Evolutionary conservation across 2,888 invertebrate genomes (phyloP).

Genomic region (Trichopoda pennipes): DNA sequence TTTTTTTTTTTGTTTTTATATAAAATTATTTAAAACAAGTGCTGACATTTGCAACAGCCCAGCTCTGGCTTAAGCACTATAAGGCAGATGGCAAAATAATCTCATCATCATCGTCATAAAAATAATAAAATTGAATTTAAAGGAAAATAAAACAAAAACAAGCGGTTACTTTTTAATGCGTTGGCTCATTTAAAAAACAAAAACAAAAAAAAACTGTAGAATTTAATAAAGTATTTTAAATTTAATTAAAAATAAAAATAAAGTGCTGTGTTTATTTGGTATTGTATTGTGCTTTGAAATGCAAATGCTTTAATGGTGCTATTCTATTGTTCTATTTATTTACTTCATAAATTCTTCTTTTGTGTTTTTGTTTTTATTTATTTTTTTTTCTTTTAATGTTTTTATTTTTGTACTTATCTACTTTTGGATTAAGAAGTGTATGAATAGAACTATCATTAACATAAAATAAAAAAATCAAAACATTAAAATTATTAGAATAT

Average conservation of each 20-base stretch:
- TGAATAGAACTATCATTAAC: background rate
- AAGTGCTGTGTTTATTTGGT: constrained; percentile 43
- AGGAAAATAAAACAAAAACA: constrained; percentile 20
- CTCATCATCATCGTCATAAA: constrained; percentile 13
- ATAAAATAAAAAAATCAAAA: constrained; percentile 20
- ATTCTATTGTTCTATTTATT: constrained; percentile 8
- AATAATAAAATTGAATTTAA: constrained; percentile 24
- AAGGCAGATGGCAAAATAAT: constrained; percentile 50
- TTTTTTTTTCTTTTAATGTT: no score
- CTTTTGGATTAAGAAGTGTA: background rate
- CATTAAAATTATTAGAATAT: constrained; percentile 41
- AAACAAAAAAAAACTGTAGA: constrained; percentile 30
- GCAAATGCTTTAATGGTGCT: constrained; percentile 13
- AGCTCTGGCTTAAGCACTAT: constrained; percentile 37
- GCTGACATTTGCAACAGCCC: constrained; percentile 24
- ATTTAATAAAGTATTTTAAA: constrained; percentile 16
- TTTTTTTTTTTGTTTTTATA: background rate
- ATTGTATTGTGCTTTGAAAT: constrained; percentile 37
- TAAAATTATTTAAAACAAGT: constrained; percentile 13
- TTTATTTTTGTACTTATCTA: background rate
- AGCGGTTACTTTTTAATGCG: constrained; percentile 42
- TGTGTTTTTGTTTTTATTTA: background rate
- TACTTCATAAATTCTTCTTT: constrained; percentile 2
- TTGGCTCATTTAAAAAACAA: constrained; percentile 5
- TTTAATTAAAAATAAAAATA: background rate